A percentile compares a stretch with the other conserved stretches of the same genome.
Conservation (phyloP, 2,113 vertebrate species). For the Percopsis transmontana region DNA sequence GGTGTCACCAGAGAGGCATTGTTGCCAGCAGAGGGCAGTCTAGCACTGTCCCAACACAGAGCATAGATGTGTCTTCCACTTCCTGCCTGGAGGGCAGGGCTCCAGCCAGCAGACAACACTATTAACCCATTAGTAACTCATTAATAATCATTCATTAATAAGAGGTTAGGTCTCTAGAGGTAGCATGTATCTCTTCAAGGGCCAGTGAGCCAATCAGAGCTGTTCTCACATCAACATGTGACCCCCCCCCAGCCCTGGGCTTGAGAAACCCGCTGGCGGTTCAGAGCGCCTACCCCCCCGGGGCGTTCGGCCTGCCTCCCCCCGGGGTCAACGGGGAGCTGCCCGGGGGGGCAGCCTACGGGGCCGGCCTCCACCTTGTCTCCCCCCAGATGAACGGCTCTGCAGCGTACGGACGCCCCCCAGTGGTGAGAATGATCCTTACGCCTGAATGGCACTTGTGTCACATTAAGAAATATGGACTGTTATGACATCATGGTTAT, state of each 20-base stretch:
- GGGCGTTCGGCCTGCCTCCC: constrained; percentile 85
- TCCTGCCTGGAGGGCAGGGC: no score
- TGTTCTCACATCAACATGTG: no score
- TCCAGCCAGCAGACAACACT: no score
- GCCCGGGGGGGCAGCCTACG: constrained; percentile 77
- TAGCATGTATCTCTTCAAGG: no score
- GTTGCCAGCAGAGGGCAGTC: no score
- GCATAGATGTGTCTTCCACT: no score
- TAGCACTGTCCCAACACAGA: no score
- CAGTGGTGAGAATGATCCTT: constrained; percentile 76
- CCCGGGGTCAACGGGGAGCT: constrained; percentile 86
- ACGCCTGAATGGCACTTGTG: constrained; percentile 2
- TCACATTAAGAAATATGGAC: neutral
- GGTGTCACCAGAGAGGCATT: no score
- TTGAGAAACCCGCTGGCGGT: constrained; percentile 85
- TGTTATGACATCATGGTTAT: no score
- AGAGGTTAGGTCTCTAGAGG: neutral
- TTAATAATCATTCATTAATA: no score
- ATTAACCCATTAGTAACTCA: no score
- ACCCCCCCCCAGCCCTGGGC: constrained; percentile 77
- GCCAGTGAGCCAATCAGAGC: no score
- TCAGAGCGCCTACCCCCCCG: constrained; percentile 84
- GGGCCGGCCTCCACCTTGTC: constrained; percentile 83
- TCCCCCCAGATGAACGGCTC: constrained; percentile 87
- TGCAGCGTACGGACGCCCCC: constrained; percentile 80